Evolutionary conservation across 64 coral and sea anemone species (phyloP), one percentile per base, ranked within the genome.

Genomic region (Montipora capricornis): DNA sequence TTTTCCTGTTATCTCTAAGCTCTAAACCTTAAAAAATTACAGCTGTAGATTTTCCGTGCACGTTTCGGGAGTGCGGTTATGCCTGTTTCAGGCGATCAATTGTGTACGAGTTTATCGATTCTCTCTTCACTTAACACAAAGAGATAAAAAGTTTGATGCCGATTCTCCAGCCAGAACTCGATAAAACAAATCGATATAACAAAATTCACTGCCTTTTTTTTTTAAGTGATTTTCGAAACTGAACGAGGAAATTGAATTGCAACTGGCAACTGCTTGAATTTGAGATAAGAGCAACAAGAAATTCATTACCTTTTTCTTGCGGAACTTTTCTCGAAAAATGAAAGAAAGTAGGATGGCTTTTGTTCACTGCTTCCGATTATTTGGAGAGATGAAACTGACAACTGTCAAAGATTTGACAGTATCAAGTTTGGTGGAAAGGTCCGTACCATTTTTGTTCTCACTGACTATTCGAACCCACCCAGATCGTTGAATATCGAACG

Each of bases 1-100:
- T 73, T 86, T 37, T 86, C 82, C 82, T 86, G 82, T n/a, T 24
- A 22, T 78, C 13, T 15, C n/a, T 24, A 71, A 71, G 19, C 68
- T 71, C 20, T 7, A 19, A 20, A 71, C 17, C 11, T 17, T 13
- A 67, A 67, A 67, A 67, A 67, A 67, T 67, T 67, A 67, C 62
- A 67, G 15, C 62, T 14, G 15, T 4, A 9, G 6, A 57, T 82
- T 82, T 55, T 55, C 26, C 44, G 7, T 4, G 4, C 47, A 50
- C n/a, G 37, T 82, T 22, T 55, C 52, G 52, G 52, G 6, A 55
- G 52, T 55, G 37, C 37, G 37, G 37, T 55, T 55, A 0, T 55
- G 14, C 44, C 15, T 69, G 4, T 68, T 84, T 84, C 60, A 47
- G 60, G 5, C 3, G 11, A 24, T 60, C 6, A 15, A 84, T 44